A percentile compares a stretch with the other conserved stretches of the same genome.
phyloP scores from a whole-genome alignment of 1,140 invertebrate species.

The Drosophila ohnishii region DNA sequence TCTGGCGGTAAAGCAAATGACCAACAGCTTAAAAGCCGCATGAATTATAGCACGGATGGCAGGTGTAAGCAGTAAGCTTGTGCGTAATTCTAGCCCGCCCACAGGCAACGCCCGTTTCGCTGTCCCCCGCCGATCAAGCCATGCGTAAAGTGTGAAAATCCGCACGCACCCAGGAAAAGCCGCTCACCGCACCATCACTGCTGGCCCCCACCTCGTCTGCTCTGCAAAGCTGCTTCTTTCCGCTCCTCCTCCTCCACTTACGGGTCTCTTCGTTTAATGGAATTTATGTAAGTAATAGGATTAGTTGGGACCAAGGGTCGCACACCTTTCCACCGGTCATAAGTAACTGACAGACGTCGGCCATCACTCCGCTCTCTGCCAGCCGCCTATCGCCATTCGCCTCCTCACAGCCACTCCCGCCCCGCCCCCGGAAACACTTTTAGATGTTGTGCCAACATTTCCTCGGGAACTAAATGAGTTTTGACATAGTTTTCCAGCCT shows the following conservation, averaged over 20 bases:
- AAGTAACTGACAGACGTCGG: constrained; percentile 25
- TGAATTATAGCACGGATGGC: constrained; percentile 17
- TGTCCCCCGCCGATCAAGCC: constrained; percentile 6
- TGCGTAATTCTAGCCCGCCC: constrained; percentile 20
- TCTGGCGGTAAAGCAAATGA: constrained; percentile 10
- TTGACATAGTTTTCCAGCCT: constrained; percentile 43
- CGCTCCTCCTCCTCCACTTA: not conserved
- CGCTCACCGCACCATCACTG: constrained; percentile 13
- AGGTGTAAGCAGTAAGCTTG: constrained; percentile 21
- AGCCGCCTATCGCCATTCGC: not conserved
- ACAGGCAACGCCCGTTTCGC: not conserved
- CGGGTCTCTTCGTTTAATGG: constrained; percentile 43
- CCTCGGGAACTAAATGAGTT: constrained; percentile 26
- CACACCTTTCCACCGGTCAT: constrained; percentile 28
- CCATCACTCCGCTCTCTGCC: not conserved
- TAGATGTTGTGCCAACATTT: constrained; percentile 32
- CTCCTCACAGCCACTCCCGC: not conserved
- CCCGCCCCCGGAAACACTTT: constrained; percentile 28
- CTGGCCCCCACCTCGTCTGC: not conserved
- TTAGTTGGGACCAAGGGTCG: constrained; percentile 47
- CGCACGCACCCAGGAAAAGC: constrained; percentile 31
- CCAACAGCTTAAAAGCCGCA: constrained; percentile 22
- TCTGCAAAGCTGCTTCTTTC: not conserved
- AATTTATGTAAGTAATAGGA: constrained; percentile 61
- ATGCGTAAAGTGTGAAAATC: constrained; percentile 58